These are phyloP conservation scores for Meteorus colon DNA, from an alignment of 2,888 invertebrate species.

Conservation along the genomic window DNA sequence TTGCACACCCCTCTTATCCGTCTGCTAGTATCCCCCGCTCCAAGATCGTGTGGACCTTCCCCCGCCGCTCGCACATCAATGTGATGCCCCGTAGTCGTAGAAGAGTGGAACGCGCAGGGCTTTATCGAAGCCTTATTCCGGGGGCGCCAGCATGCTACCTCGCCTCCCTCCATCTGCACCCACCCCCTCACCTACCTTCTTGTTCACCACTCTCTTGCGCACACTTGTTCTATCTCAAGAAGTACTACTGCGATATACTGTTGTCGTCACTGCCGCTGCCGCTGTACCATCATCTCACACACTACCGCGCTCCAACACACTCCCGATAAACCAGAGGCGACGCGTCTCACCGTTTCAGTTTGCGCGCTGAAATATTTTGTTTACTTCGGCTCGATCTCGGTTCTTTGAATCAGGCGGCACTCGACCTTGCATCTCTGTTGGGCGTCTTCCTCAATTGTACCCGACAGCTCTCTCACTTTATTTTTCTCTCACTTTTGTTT, in stretches of 20 bases:
- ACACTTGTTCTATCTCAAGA: constrained; percentile 8
- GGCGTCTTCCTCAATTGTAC: constrained; percentile 60
- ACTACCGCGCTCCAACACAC: constrained; percentile 38
- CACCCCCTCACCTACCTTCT: not conserved
- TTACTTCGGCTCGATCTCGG: constrained; percentile 67
- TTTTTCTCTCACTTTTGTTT: not conserved
- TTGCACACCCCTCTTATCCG: constrained; percentile 51
- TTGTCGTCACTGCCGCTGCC: constrained; percentile 24
- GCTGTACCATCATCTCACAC: constrained; percentile 33
- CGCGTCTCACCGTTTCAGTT: constrained; percentile 45
- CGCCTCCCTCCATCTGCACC: constrained; percentile 31
- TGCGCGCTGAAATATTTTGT: constrained; percentile 70
- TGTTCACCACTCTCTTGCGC: constrained; percentile 36
- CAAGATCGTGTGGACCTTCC: not conserved
- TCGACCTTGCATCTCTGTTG: constrained; percentile 57
- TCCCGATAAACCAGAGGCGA: constrained; percentile 38
- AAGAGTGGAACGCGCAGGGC: constrained; percentile 9
- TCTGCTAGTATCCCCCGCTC: constrained; percentile 43
- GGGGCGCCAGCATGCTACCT: constrained; percentile 47
- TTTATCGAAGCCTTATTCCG: constrained; percentile 50
- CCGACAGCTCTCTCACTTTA: constrained; percentile 47
- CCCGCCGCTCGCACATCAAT: constrained; percentile 15
- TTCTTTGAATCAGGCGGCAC: constrained; percentile 69
- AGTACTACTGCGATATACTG: not conserved
- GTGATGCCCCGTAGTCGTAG: constrained; percentile 35